These are phyloP conservation scores for Pseudococcus longispinus DNA, from an alignment of 2,888 invertebrate genomes.

Conservation along the genomic window DNA sequence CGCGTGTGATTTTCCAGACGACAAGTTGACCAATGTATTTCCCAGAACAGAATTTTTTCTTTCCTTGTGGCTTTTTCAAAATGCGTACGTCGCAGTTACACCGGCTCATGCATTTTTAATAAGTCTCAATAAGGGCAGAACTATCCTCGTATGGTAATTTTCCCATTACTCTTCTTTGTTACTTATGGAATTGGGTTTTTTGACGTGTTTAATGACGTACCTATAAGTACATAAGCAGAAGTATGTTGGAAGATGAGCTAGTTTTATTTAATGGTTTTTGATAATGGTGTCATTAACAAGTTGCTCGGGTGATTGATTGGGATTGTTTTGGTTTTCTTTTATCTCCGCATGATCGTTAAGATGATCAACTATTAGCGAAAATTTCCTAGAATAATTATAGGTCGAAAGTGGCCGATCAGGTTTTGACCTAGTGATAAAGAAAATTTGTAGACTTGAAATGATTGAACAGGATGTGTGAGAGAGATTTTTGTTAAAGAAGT, in stretches of 20 bases:
- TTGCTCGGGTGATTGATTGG: no score
- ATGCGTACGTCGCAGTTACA: not conserved
- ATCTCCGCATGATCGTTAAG: no score
- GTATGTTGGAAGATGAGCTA: not conserved
- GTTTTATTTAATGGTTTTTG: not conserved
- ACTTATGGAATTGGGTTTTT: conserved; percentile 21
- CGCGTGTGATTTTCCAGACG: not conserved
- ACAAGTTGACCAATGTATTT: not conserved
- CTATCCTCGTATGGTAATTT: not conserved
- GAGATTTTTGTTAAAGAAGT: no score
- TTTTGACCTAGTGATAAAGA: no score
- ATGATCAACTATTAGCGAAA: no score
- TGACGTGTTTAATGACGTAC: not conserved
- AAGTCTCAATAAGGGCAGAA: not conserved
- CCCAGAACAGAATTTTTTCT: not conserved
- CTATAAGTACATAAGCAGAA: not conserved
- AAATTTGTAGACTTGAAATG: no score
- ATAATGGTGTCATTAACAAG: not conserved
- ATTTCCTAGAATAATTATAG: no score
- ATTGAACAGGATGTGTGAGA: no score
- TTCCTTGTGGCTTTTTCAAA: not conserved
- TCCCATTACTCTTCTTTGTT: not conserved
- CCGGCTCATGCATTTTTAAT: not conserved
- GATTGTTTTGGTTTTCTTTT: no score
- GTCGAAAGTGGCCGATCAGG: no score